These are phyloP conservation scores for Gallinago jamesoni DNA, from an alignment of 2,113 vertebrate genomes.

Conservation along the genomic window DNA sequence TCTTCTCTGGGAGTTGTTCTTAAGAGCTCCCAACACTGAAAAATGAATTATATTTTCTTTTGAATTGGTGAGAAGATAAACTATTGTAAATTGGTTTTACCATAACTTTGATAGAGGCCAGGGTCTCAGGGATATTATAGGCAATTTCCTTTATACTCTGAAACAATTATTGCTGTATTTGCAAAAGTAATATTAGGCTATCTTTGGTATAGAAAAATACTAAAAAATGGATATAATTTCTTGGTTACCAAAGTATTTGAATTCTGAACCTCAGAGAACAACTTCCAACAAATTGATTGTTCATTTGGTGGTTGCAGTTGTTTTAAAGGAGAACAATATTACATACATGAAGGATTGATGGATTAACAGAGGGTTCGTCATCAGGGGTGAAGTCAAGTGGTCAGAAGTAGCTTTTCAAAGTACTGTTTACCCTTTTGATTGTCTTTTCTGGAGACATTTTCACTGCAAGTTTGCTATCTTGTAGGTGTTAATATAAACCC, in stretches of 20 bases:
- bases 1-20: neutral
- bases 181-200: neutral
- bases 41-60: neutral
- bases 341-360: neutral
- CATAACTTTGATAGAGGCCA: neutral
- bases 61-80: neutral
- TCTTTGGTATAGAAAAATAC: neutral
- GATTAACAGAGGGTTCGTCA: neutral
- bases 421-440: neutral
- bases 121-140: neutral
- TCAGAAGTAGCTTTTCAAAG: neutral
- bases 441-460: neutral
- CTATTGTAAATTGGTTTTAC: neutral
- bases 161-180: neutral
- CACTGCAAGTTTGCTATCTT: neutral
- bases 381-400: neutral
- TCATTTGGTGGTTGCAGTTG: neutral
- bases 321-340: neutral
- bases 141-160: neutral
- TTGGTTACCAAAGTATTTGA: neutral
- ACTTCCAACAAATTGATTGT: neutral
- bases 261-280: neutral
- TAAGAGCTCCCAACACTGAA: neutral
- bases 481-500: fast-evolving
- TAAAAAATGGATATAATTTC: neutral